phyloP scores from a whole-genome alignment of 2,888 invertebrate species.

The Chrysopilus asiliformis region DNA sequence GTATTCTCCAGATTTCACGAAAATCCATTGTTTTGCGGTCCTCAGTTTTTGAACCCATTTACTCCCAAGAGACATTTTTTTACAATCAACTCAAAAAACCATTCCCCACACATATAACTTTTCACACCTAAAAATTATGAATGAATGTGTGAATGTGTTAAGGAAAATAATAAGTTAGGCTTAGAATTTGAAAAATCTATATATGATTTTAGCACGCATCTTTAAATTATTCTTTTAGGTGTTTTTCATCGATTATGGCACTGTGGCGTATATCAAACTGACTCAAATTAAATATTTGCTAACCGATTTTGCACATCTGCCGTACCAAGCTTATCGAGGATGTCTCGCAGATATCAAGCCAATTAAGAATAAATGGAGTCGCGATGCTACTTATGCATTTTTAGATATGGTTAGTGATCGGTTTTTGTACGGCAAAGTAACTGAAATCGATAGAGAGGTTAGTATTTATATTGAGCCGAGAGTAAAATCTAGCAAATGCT shows the following conservation, averaged over 20 bases:
- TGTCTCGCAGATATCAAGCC: constrained; percentile 11
- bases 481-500: too few species aligned
- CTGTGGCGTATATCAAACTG: constrained; percentile 2
- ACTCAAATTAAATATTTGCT: constrained; percentile 10
- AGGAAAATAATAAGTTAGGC: neutral
- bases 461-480: neutral
- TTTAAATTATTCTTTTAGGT: constrained; percentile 4
- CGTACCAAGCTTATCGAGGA: constrained; percentile 10
- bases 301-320: constrained; percentile 8
- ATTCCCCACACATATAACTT: too few species aligned
- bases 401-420: constrained; percentile 9
- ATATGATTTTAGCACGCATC: neutral
- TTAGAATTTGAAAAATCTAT: neutral
- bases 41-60: too few species aligned
- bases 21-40: too few species aligned
- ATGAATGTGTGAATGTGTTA: too few species aligned
- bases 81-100: too few species aligned
- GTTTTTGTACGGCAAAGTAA: constrained; percentile 12
- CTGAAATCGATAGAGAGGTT: constrained; percentile 11
- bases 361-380: constrained; percentile 9
- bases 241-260: constrained; percentile 13
- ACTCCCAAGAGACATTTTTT: too few species aligned
- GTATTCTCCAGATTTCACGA: too few species aligned
- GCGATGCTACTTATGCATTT: constrained; percentile 12
- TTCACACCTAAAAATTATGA: too few species aligned